These are phyloP conservation scores for Artibeus jamaicensis DNA, from an alignment of 2,797 vertebrate genomes.

Conservation along the genomic window DNA sequence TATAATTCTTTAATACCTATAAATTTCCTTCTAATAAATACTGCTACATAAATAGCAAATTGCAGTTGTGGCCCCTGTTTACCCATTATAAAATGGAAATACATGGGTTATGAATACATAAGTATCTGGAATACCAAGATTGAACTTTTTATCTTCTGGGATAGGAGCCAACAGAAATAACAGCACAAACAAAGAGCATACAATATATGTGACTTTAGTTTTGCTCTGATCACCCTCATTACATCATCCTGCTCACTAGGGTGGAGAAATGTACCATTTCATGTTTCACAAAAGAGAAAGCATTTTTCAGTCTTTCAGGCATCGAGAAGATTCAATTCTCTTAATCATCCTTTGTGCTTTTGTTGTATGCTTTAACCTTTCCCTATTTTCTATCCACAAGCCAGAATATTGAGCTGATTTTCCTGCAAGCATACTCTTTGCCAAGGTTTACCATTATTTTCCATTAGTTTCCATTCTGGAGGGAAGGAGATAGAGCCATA, in stretches of 20 bases:
- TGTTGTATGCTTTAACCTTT: neutral
- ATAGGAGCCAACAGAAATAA: neutral
- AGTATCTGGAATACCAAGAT: neutral
- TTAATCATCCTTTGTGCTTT: neutral
- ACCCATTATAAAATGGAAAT: neutral
- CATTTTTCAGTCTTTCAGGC: neutral
- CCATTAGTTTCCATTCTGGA: constrained; percentile 33
- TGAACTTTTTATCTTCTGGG: neutral
- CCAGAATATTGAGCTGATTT: constrained; percentile 14
- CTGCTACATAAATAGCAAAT: neutral
- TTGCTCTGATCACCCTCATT: neutral
- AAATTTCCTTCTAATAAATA: constrained; percentile 25
- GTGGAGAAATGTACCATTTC: neutral
- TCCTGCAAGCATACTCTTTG: neutral
- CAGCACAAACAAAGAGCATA: neutral
- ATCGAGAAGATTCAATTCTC: constrained; percentile 11
- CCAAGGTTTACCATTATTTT: constrained; percentile 28
- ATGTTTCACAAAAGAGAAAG: neutral
- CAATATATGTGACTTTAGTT: neutral
- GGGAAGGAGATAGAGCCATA: neutral
- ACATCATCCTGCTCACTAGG: neutral
- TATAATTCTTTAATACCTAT: neutral
- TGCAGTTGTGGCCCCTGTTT: constrained; percentile 10
- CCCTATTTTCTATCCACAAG: neutral
- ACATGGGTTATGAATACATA: neutral